Evolutionary conservation across 2,113 vertebrate species (phyloP).

Genomic region (Myxocyprinus asiaticus): DNA sequence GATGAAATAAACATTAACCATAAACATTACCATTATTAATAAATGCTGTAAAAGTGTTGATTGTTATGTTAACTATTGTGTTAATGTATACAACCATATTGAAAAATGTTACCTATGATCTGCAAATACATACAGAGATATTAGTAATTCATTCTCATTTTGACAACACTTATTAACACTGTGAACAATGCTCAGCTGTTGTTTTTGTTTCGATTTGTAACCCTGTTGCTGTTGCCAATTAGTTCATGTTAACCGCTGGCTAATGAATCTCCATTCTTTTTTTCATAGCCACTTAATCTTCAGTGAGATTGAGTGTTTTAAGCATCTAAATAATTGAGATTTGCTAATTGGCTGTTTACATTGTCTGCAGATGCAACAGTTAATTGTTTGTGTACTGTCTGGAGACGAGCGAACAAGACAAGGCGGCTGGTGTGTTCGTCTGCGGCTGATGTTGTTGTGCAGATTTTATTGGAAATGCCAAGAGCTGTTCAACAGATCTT

Average conservation of each 20-base stretch:
- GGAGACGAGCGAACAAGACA: no score
- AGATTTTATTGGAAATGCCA: not conserved
- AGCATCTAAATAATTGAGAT: no score
- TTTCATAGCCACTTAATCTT: not conserved
- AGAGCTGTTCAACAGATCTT: constrained; percentile 1
- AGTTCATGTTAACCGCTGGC: not conserved
- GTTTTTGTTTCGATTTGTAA: not conserved
- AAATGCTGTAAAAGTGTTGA: no score
- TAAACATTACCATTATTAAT: no score
- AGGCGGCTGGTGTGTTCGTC: not conserved
- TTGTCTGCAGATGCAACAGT: constrained; percentile 13
- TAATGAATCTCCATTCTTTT: not conserved
- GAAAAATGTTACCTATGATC: no score
- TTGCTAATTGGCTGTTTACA: not conserved
- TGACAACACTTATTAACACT: not conserved
- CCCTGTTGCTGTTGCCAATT: no score
- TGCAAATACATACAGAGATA: no score
- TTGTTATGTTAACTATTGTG: no score
- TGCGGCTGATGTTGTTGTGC: not conserved
- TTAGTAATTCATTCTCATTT: no score
- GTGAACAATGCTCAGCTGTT: not conserved
- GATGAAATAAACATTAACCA: no score
- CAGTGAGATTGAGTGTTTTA: not conserved
- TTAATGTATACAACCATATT: no score
- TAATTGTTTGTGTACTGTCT: not conserved